Evolutionary conservation across 2,113 vertebrate species (phyloP), one percentile per base, ranked within the genome.

Genomic region (Lontra canadensis): DNA sequence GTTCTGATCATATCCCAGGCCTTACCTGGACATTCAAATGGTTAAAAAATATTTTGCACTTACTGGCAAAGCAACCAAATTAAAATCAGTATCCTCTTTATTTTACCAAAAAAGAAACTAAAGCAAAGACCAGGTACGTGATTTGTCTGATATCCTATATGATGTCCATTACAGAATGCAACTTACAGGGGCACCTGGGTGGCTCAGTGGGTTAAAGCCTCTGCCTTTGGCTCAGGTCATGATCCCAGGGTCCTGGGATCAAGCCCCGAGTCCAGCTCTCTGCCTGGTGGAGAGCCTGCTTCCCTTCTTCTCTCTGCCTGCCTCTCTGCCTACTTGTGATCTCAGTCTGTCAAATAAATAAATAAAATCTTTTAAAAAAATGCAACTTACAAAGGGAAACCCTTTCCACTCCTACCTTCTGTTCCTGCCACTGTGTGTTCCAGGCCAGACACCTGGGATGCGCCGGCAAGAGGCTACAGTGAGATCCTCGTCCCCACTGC

Each of bases 61-160:
- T 90, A 55, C 21, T 84, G 82, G 88, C 31, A 81, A 94, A 42
- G 31, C 12, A 49, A 90, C 25, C 18, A 61, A 95, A 88, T 80
- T 47, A 69, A 90, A 96, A 69, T 96, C n/a, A 74, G 17, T n/a
- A 83, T 69, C 57, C 5, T 94, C 20, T n/a, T 94, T 36, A 42
- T 71, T 57, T 96, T 59, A 69, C 23, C 47, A 76, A 94, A 87
- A 83, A 95, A 84, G 76, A 90, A 63, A 76, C 55, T 61, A 34
- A 85, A 25, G 17, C 47, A 69, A 7, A 76, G 88, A 47, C 26
- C 39, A 42, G 67, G 52, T 4, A 34, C 0, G 1, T 3, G 7
- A 42, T n/a, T 69, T 49, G 39, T 52, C 88, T 69, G 79, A 55
- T 17, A n/a, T 14, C 34, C 47, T 82, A 15, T 26, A 39, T 34